Base-by-base conservation (phyloP, 2,113 vertebrate species). In the Ovis canadensis region DNA sequence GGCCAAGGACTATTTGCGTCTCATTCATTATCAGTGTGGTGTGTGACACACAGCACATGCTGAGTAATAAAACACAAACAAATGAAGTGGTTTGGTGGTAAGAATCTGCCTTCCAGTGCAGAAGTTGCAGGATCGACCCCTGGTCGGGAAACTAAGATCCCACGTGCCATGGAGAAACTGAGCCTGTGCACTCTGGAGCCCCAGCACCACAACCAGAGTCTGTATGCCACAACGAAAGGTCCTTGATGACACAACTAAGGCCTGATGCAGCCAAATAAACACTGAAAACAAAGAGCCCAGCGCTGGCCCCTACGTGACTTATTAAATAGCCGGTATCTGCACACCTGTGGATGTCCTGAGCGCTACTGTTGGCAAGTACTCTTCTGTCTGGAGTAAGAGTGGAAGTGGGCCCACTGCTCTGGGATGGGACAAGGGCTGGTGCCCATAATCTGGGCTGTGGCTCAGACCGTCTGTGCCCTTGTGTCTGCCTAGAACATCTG, bases 381-480 rank as follows among this genome's bases (percentile, higher is more conserved):
- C 86, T 59, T 93, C 15, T 11, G 36, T 27, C 80, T 96, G 94
- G 95, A 74, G 7, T 71, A 0, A 31, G 80, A 96, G 57, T 77
- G 0, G 33, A 83, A 97, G 43, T 36, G 77, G 91, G 45, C 2
- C 91, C 86, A 77, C 84, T 74, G 94, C 95, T 98, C 93, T 86
- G 82, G 88, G 87, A 88, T 50, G 83, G 97, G 2, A n/a, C 36
- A 36, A 40, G 67, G 83, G 96, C 96, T 94, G 95, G 91, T 81
- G 60, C 86, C 55, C 89, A 67, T 59, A 86, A 62, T 0, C 21
- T 89, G 80, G 94, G 77, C 92, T 89, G 83, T 52, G 90, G 93
- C 88, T 74, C 50, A 36, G 50, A 52, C 48, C 40, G 33, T 36
- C 25, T 62, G 36, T 89, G 77, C 25, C 31, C 40, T 45, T 14